Conservation (phyloP, 1,140 invertebrate genomes). For the Hyles euphorbiae region DNA sequence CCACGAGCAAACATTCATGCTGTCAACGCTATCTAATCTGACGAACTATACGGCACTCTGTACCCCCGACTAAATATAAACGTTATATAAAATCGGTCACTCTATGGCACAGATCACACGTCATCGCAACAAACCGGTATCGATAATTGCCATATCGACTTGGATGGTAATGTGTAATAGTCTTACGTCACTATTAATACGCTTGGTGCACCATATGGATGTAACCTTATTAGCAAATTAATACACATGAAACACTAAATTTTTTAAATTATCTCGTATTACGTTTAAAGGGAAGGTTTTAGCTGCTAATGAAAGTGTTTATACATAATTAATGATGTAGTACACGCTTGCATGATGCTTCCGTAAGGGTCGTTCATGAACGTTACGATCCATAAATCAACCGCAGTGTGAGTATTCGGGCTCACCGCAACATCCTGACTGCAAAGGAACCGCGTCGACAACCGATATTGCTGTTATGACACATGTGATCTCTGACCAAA, state of each 20-base stretch:
- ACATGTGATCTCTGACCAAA: not conserved
- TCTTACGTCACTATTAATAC: too few relatives aligned
- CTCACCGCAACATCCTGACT: constrained; percentile 19
- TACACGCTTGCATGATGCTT: constrained; percentile 16
- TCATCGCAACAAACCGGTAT: too few relatives aligned
- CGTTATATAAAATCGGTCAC: constrained; percentile 1
- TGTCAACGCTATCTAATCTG: constrained; percentile 59
- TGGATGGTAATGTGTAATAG: too few relatives aligned
- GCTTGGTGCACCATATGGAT: too few relatives aligned
- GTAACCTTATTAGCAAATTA: too few relatives aligned
- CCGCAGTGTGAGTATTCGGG: constrained; percentile 19
- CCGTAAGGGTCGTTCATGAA: constrained; percentile 36
- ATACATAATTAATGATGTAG: constrained; percentile 48
- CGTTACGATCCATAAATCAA: constrained; percentile 48
- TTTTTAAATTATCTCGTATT: constrained; percentile 14
- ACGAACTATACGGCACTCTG: constrained; percentile 40
- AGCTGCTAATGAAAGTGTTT: constrained; percentile 40
- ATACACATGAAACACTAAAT: not conserved
- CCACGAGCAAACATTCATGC: constrained; percentile 42
- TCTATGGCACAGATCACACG: not conserved
- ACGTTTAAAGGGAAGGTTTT: constrained; percentile 29
- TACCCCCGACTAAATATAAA: constrained; percentile 24
- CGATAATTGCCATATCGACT: too few relatives aligned
- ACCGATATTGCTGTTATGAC: constrained; percentile 1
- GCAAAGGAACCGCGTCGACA: not conserved